Percentiles rank a stretch among this genome's conserved stretches.
phyloP scores from a whole-genome alignment of 2,113 vertebrate genomes.

The Girardinichthys multiradiatus region DNA sequence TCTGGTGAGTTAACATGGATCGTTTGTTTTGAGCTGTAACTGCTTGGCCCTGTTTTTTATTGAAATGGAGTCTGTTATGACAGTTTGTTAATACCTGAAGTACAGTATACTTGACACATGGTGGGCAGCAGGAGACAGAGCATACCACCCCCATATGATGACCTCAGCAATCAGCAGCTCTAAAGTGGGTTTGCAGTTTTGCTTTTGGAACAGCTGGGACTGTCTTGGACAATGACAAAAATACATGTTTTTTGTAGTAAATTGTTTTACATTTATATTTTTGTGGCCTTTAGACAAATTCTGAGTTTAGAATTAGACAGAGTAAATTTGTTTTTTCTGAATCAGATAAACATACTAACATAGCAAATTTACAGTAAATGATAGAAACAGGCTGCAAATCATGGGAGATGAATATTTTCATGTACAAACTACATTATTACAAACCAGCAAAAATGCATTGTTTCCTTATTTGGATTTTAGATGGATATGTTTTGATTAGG shows the following conservation, averaged over 20 bases:
- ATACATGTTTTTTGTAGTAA: not conserved
- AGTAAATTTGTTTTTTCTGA: not conserved
- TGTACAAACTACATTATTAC: too few relatives aligned
- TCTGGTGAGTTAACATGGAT: slow-evolving; percentile 38
- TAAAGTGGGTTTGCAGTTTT: not conserved
- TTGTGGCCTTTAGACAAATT: not conserved
- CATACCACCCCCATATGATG: slow-evolving; percentile 8
- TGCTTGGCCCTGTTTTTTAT: slow-evolving; percentile 53
- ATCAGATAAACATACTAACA: not conserved
- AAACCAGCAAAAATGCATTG: too few relatives aligned
- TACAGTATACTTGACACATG: slow-evolving; percentile 25
- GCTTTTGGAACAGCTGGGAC: not conserved
- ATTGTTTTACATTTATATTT: not conserved
- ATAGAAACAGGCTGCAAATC: not conserved
- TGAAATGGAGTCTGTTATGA: slow-evolving; percentile 43
- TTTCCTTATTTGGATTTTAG: too few relatives aligned
- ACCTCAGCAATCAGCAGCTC: slow-evolving; percentile 16
- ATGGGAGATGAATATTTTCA: not conserved
- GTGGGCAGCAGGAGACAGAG: slow-evolving; percentile 33
- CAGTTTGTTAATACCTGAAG: slow-evolving; percentile 40
- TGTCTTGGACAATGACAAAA: not conserved
- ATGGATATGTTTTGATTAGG: too few relatives aligned
- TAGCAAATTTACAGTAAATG: not conserved
- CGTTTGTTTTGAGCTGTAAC: slow-evolving; percentile 55
- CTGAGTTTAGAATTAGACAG: not conserved